phyloP scores from a whole-genome alignment of 2,888 invertebrate species.

The Drosophila dives region DNA sequence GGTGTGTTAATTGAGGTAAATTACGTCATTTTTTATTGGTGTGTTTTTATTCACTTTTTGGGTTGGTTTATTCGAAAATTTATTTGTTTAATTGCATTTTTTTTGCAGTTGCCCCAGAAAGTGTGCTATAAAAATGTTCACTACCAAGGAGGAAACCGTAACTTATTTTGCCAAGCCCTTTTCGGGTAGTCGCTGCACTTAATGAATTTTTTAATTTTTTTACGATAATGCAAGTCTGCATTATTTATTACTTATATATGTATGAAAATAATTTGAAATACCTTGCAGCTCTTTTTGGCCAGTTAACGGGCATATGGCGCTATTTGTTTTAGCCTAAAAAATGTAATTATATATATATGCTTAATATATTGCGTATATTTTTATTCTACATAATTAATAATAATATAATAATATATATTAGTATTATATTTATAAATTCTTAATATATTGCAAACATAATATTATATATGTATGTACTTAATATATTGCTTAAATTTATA shows the following conservation, averaged over 20 bases:
- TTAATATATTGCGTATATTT: too few species aligned
- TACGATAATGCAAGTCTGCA: slow-evolving; percentile 26
- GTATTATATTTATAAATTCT: too few species aligned
- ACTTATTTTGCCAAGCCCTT: slow-evolving; percentile 57
- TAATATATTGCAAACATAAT: too few species aligned
- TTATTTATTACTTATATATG: slow-evolving; percentile 24
- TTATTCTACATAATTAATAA: too few species aligned
- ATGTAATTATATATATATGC: too few species aligned
- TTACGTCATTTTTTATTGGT: slow-evolving; percentile 67
- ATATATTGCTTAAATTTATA: too few species aligned
- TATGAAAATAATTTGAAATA: neutral
- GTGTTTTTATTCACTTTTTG: slow-evolving; percentile 5
- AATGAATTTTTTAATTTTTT: slow-evolving; percentile 62
- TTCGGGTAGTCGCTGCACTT: slow-evolving; percentile 27
- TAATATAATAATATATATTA: too few species aligned
- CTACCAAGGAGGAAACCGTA: slow-evolving; percentile 58
- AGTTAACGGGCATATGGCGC: too few species aligned
- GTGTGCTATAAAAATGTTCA: slow-evolving; percentile 63
- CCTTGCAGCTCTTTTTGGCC: neutral
- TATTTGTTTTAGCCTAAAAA: neutral
- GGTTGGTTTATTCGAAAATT: slow-evolving; percentile 64
- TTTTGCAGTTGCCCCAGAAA: slow-evolving; percentile 35
- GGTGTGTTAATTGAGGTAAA: slow-evolving; percentile 81
- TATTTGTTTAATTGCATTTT: slow-evolving; percentile 81
- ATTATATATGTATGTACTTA: neutral